A percentile compares a stretch with the other conserved stretches of the same genome.
Conservation (phyloP, 2,113 vertebrate genomes). For the Gallinago jamesoni region DNA sequence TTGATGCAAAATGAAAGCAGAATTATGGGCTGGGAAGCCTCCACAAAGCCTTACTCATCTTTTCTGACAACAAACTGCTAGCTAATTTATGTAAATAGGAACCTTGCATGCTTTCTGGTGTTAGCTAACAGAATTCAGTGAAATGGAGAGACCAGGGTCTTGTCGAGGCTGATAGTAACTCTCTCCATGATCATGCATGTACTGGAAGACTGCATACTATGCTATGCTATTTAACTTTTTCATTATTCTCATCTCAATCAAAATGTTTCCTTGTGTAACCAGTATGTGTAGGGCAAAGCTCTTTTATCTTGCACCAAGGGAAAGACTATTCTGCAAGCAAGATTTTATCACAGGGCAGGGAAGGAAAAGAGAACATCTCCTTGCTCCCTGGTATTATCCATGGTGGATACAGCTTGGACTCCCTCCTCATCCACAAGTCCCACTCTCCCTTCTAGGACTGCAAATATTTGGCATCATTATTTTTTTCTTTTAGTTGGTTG, state of each 20-base stretch:
- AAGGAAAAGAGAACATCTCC: not conserved
- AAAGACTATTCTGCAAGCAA: not conserved
- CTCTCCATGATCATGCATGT: not conserved
- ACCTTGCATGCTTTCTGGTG: not conserved
- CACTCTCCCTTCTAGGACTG: not conserved
- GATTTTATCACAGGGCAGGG: not conserved
- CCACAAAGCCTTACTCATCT: not conserved
- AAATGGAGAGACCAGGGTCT: not conserved
- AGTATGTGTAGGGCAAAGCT: not conserved
- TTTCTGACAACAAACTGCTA: not conserved
- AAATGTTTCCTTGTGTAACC: not conserved
- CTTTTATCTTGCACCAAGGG: not conserved
- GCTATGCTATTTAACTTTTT: not conserved
- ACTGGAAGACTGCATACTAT: not conserved
- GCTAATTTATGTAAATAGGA: not conserved
- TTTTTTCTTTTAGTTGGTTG: not conserved
- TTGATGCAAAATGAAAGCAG: conserved; percentile 24
- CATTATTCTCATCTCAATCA: not conserved
- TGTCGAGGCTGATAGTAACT: not conserved
- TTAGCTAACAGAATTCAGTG: not conserved
- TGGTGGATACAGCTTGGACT: not conserved
- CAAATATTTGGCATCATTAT: not conserved
- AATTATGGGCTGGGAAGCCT: not conserved
- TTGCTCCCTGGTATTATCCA: not conserved
- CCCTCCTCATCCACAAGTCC: not conserved